Evolutionary conservation across 1,140 invertebrate species (phyloP).

Genomic region (Cotesia vestalis): DNA sequence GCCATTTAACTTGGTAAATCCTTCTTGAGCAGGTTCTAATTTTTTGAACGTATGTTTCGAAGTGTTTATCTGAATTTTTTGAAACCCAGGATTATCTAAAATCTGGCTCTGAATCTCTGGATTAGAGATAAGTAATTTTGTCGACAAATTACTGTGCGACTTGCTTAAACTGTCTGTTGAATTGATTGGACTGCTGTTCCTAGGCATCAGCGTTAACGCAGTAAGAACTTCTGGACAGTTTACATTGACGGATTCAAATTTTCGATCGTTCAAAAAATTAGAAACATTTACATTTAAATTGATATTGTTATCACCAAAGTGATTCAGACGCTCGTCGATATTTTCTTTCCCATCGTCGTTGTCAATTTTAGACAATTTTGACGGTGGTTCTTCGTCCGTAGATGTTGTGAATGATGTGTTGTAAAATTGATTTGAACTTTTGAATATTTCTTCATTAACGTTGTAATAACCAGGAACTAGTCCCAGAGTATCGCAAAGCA

Average conservation of each 20-base stretch:
- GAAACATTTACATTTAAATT: conserved; percentile 52
- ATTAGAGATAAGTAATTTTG: conserved; percentile 55
- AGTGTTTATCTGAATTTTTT: conserved; percentile 56
- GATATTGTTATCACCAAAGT: conserved; percentile 46
- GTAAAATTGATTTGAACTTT: conserved; percentile 32
- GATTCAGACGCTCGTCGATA: conserved; percentile 52
- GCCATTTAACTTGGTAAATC: conserved; percentile 31
- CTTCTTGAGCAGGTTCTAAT: conserved; percentile 45
- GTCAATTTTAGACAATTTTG: conserved; percentile 49
- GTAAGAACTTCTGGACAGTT: conserved; percentile 60
- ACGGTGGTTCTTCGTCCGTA: conserved; percentile 43
- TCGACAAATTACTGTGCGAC: conserved; percentile 44
- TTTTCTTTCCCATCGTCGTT: conserved; percentile 54
- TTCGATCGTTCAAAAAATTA: conserved; percentile 54
- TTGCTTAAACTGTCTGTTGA: conserved; percentile 20
- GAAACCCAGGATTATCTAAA: conserved; percentile 57
- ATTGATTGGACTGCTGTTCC: conserved; percentile 47
- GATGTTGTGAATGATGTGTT: conserved; percentile 12
- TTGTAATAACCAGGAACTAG: conserved; percentile 54
- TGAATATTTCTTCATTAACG: conserved; percentile 46
- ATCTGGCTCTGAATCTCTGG: conserved; percentile 58
- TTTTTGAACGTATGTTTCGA: conserved; percentile 48
- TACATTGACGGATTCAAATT: conserved; percentile 40
- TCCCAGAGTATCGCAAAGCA: conserved; percentile 52
- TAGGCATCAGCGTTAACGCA: conserved; percentile 56